These are phyloP conservation scores for Catamblyrhynchus diadema DNA, from an alignment of 2,797 vertebrate species.

Conservation along the genomic window DNA sequence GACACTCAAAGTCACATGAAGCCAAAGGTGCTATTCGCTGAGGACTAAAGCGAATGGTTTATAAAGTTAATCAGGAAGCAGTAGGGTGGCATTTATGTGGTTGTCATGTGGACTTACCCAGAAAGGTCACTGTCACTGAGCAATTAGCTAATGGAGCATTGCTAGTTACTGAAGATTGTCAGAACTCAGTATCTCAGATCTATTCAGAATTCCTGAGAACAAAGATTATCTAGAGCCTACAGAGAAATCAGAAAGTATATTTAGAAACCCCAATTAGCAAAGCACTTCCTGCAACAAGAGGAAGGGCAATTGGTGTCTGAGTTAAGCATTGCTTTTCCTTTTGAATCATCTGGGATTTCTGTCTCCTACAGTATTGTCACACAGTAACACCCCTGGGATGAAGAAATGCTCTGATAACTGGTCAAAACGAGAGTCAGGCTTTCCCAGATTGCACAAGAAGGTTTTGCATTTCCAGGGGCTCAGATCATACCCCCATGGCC, in stretches of 20 bases:
- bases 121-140: slow-evolving; percentile 33
- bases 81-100: slow-evolving; percentile 44
- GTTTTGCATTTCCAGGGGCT: neutral
- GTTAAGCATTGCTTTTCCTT: neutral
- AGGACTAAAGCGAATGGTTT: slow-evolving; percentile 7
- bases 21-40: slow-evolving; percentile 5
- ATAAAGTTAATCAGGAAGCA: slow-evolving; percentile 41
- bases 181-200: neutral
- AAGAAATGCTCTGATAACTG: neutral
- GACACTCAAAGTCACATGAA: neutral
- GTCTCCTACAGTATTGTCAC: neutral
- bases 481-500: neutral
- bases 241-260: neutral
- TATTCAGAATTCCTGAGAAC: slow-evolving; percentile 31
- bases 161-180: slow-evolving; percentile 37
- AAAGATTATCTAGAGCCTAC: slow-evolving; percentile 16
- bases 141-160: slow-evolving; percentile 74
- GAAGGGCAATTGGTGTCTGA: neutral
- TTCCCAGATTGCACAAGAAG: neutral
- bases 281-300: neutral
- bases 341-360: neutral
- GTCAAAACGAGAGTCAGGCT: neutral
- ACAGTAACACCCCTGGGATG: neutral
- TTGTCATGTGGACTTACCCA: slow-evolving; percentile 4
- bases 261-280: slow-evolving; percentile 39